Percentiles rank a stretch among this genome's conserved stretches.
Evolutionary conservation across 1,140 invertebrate species (phyloP).

Genomic region (Drosophila hydei): DNA sequence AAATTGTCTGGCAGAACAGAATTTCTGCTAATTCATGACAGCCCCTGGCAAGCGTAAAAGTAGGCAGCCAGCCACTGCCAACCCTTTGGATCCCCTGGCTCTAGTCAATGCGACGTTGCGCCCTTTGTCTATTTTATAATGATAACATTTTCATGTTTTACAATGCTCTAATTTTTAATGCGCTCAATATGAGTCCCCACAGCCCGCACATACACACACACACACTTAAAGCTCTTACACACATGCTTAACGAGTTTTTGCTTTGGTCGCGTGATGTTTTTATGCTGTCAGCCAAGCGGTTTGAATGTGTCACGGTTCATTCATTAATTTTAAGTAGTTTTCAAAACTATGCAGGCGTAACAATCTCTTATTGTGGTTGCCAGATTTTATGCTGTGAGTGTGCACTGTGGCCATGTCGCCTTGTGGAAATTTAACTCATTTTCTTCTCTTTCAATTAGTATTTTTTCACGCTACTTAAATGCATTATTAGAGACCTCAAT

Average conservation of each 20-base stretch:
- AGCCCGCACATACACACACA: slow-evolving; percentile 3
- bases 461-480: slow-evolving; percentile 39
- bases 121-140: slow-evolving; percentile 78
- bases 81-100: slow-evolving; percentile 28
- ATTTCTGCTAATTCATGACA: slow-evolving; percentile 63
- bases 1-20: slow-evolving; percentile 32
- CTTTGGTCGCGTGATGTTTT: slow-evolving; percentile 37
- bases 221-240: slow-evolving; percentile 6
- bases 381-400: slow-evolving; percentile 45
- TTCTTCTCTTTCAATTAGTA: slow-evolving; percentile 58
- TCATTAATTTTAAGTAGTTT: slow-evolving; percentile 77
- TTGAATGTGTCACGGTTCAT: slow-evolving; percentile 74
- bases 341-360: slow-evolving; percentile 65
- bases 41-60: slow-evolving; percentile 4
- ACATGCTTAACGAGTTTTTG: slow-evolving; percentile 29
- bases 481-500: slow-evolving; percentile 76
- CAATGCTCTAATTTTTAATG: slow-evolving; percentile 71
- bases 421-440: slow-evolving; percentile 12
- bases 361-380: slow-evolving; percentile 46
- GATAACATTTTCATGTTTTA: slow-evolving; percentile 79
- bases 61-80: neutral
- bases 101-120: slow-evolving; percentile 36
- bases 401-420: neutral
- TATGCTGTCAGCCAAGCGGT: slow-evolving; percentile 62
- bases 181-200: slow-evolving; percentile 48